A percentile compares a stretch with the other conserved stretches of the same genome.
Conservation (phyloP, 2,797 vertebrate species). For the Hozukius guyotensis region DNA sequence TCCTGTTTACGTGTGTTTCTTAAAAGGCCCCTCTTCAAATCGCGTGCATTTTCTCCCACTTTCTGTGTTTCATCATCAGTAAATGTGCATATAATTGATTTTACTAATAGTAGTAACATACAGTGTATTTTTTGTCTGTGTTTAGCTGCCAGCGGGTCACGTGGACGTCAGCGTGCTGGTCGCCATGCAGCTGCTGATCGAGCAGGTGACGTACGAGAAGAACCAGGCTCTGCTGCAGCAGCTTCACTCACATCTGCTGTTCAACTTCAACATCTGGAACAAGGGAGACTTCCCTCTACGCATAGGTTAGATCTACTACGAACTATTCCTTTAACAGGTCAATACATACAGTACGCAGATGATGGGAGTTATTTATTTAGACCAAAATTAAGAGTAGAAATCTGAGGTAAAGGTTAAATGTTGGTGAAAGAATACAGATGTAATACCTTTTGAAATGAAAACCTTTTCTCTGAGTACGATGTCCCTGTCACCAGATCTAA, state of each 20-base stretch:
- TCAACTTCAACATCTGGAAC: slow-evolving; percentile 98
- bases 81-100: neutral
- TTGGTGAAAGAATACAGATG: too few species aligned
- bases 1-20: neutral
- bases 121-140: slow-evolving; percentile 10
- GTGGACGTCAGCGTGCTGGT: slow-evolving; percentile 96
- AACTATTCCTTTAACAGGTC: neutral
- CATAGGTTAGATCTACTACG: slow-evolving; percentile 86
- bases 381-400: neutral
- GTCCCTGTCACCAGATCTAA: neutral
- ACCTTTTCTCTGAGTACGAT: too few species aligned
- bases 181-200: slow-evolving; percentile 92
- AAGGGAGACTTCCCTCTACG: slow-evolving; percentile 95
- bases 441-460: too few species aligned
- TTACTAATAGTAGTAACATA: neutral
- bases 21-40: neutral
- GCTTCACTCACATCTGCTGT: slow-evolving; percentile 93
- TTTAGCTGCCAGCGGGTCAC: slow-evolving; percentile 88
- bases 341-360: neutral
- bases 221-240: slow-evolving; percentile 91
- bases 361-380: neutral
- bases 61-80: neutral
- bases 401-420: too few species aligned
- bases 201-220: slow-evolving; percentile 93
- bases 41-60: neutral